These are phyloP conservation scores for Sarcophaga carnaria DNA, from an alignment of 2,888 invertebrate species.

Conservation along the genomic window DNA sequence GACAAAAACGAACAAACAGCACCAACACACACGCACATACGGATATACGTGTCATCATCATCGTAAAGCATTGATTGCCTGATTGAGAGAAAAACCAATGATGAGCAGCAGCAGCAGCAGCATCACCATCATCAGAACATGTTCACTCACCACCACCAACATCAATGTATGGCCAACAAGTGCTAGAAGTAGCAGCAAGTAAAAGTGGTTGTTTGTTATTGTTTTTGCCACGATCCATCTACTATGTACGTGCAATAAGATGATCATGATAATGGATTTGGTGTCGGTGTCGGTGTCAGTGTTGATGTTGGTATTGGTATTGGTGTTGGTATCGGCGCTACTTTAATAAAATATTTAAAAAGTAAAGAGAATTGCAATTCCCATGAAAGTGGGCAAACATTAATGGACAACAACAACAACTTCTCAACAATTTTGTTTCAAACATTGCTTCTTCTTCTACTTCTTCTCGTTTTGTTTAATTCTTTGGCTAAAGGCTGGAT, in stretches of 20 bases:
- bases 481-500: conserved; percentile 29
- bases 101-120: conserved; percentile 27
- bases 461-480: neutral
- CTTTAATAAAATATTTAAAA: conserved; percentile 39
- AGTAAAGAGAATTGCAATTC: conserved; percentile 68
- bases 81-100: neutral
- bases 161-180: conserved; percentile 4
- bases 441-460: conserved; percentile 10
- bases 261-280: conserved; percentile 22
- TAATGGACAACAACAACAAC: conserved; percentile 27
- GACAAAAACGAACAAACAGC: conserved; percentile 51
- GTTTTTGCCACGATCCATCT: conserved; percentile 24
- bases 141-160: conserved; percentile 2
- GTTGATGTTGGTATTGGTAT: conserved; percentile 6
- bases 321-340: conserved; percentile 49
- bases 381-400: conserved; percentile 72
- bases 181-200: neutral
- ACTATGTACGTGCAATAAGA: conserved; percentile 4
- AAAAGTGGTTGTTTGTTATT: conserved; percentile 7
- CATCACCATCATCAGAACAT: conserved; percentile 40
- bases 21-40: too few relatives aligned
- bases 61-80: neutral
- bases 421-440: conserved; percentile 6
- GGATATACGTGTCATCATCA: too few relatives aligned
- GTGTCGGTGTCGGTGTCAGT: conserved; percentile 34